phyloP scores from a whole-genome alignment of 2,113 vertebrate species.

The Neolamprologus caudopunctatus region DNA sequence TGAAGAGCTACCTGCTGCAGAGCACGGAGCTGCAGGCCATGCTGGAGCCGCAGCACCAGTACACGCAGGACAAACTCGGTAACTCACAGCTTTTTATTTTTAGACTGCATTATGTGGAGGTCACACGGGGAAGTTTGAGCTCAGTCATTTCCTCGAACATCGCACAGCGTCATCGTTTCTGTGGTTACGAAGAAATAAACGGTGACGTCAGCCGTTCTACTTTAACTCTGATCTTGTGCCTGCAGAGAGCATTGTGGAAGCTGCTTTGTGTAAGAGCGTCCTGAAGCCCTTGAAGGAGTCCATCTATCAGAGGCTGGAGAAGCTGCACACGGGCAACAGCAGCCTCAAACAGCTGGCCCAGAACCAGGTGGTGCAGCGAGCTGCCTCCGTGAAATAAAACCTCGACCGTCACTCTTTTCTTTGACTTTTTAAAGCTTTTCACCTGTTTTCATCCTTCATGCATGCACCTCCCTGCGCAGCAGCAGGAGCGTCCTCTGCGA shows the following conservation, averaged over 20 bases:
- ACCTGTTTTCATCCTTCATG: not conserved
- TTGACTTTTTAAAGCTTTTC: not conserved
- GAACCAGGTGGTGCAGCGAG: slow-evolving; percentile 75
- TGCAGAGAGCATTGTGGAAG: slow-evolving; percentile 84
- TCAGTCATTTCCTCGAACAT: not conserved
- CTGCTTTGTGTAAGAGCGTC: slow-evolving; percentile 87
- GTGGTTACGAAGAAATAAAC: not conserved
- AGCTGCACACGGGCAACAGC: slow-evolving; percentile 76
- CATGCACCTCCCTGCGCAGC: not conserved
- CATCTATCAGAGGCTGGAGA: slow-evolving; percentile 77
- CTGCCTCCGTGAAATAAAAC: not conserved
- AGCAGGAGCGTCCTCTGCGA: not conserved
- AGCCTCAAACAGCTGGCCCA: slow-evolving; percentile 80
- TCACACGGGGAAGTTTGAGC: not conserved
- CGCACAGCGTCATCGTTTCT: not conserved
- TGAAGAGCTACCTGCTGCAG: slow-evolving; percentile 96
- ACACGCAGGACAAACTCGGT: slow-evolving; percentile 53
- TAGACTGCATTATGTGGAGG: not conserved
- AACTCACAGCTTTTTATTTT: not conserved
- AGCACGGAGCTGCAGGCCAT: slow-evolving; percentile 84
- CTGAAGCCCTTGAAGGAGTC: slow-evolving; percentile 87
- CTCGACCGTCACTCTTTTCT: not conserved
- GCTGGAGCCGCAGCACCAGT: slow-evolving; percentile 71
- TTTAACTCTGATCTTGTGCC: not conserved
- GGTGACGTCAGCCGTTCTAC: not conserved